These are phyloP conservation scores for Eidolon helvum DNA, from an alignment of 2,113 vertebrate genomes.

Conservation along the genomic window DNA sequence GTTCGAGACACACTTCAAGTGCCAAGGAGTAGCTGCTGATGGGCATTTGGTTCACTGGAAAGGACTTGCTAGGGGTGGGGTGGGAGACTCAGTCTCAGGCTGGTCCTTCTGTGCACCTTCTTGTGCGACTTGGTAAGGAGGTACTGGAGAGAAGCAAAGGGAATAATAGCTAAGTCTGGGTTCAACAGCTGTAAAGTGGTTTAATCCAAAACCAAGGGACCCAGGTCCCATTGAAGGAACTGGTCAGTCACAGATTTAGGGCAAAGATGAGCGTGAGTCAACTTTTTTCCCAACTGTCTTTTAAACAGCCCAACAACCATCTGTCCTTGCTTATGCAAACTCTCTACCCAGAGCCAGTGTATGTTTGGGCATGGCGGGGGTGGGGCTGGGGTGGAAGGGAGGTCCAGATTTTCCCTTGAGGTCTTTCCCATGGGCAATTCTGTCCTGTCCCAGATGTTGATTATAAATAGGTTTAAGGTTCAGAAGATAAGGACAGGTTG, in stretches of 20 bases:
- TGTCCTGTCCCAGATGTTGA: slow-evolving; percentile 20
- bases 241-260: not conserved
- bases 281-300: not conserved
- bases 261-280: not conserved
- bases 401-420: not conserved
- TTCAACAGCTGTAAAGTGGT: not conserved
- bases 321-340: not conserved
- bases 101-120: not conserved
- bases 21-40: not conserved
- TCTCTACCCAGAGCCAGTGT: not conserved
- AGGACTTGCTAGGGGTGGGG: not conserved
- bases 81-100: not conserved
- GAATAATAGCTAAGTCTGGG: not conserved
- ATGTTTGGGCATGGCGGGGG: too few species aligned
- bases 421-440: not conserved
- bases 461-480: not conserved
- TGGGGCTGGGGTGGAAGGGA: not conserved
- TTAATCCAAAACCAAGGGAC: not conserved
- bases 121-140: not conserved
- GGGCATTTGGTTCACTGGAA: not conserved
- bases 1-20: not conserved
- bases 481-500: not conserved
- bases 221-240: not conserved
- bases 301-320: not conserved
- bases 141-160: not conserved